Conservation (phyloP, 2,113 vertebrate species). For the Peromyscus polionotus region DNA sequence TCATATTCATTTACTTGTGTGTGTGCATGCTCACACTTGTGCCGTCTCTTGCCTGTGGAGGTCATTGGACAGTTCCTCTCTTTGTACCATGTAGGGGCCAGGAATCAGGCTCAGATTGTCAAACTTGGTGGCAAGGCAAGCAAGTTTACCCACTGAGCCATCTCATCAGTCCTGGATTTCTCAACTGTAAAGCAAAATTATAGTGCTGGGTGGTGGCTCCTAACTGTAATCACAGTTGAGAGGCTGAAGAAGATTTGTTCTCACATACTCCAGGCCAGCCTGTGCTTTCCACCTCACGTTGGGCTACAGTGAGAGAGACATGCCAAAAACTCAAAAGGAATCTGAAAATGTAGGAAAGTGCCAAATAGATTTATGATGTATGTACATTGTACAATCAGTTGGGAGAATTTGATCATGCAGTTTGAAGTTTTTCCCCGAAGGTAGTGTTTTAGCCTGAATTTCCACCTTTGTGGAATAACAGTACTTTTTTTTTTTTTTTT, state of each 20-base stretch:
- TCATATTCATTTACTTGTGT: not conserved
- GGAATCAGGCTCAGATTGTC: not conserved
- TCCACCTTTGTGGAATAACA: slow-evolving; percentile 29
- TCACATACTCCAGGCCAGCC: not conserved
- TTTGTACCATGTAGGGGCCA: not conserved
- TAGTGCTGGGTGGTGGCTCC: not conserved
- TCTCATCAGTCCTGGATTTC: not conserved
- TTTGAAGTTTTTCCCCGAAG: not conserved
- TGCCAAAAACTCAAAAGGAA: slow-evolving; percentile 4
- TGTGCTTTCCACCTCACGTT: not conserved
- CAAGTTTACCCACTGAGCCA: not conserved
- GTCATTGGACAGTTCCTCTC: not conserved
- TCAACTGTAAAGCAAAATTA: slow-evolving; percentile 51
- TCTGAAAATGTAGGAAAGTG: slow-evolving; percentile 47
- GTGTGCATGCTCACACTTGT: not conserved
- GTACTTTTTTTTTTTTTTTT: not conserved
- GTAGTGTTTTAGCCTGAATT: slow-evolving; percentile 29
- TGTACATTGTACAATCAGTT: slow-evolving; percentile 41
- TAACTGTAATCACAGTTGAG: not conserved
- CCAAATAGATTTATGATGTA: not conserved
- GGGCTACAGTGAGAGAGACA: not conserved
- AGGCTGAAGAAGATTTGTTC: not conserved
- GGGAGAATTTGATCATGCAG: not conserved
- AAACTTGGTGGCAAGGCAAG: not conserved
- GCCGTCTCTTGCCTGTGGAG: not conserved